Conservation (phyloP, 2,113 vertebrate species). For the Odontophorus gujanensis region DNA sequence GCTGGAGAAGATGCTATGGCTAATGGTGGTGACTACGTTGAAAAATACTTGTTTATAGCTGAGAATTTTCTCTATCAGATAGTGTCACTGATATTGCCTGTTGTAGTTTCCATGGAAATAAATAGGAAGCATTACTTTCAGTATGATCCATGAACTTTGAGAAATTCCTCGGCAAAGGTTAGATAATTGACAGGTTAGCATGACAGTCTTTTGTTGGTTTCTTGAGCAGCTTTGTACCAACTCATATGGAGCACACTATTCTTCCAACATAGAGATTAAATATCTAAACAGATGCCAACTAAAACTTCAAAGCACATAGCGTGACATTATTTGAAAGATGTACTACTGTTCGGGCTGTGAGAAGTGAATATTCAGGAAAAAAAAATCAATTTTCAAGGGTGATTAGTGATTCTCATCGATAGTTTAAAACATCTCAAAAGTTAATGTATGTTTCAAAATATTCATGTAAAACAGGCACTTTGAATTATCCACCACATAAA, state of each 20-base stretch:
- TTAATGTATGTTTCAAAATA: slow-evolving; percentile 22
- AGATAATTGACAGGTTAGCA: not conserved
- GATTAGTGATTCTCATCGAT: not conserved
- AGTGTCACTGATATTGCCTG: not conserved
- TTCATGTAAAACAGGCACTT: not conserved
- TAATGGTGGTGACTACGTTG: not conserved
- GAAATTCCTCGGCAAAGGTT: not conserved
- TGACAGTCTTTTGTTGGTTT: not conserved
- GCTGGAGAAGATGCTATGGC: not conserved
- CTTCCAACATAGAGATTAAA: not conserved
- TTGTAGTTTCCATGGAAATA: not conserved
- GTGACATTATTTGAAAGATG: not conserved
- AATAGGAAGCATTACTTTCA: not conserved
- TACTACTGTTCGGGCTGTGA: not conserved
- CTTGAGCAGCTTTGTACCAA: not conserved
- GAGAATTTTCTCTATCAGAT: not conserved
- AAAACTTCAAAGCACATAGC: not conserved
- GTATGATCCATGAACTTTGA: not conserved
- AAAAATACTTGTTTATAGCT: not conserved
- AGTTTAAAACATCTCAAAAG: not conserved
- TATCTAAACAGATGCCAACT: not conserved
- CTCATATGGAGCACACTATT: not conserved
- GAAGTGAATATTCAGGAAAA: not conserved
- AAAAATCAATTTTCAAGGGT: not conserved
- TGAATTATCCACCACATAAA: slow-evolving; percentile 13